Evolutionary conservation across 2,888 invertebrate genomes (phyloP), one percentile per base, ranked within the genome.

Genomic region (Apeira syringaria): DNA sequence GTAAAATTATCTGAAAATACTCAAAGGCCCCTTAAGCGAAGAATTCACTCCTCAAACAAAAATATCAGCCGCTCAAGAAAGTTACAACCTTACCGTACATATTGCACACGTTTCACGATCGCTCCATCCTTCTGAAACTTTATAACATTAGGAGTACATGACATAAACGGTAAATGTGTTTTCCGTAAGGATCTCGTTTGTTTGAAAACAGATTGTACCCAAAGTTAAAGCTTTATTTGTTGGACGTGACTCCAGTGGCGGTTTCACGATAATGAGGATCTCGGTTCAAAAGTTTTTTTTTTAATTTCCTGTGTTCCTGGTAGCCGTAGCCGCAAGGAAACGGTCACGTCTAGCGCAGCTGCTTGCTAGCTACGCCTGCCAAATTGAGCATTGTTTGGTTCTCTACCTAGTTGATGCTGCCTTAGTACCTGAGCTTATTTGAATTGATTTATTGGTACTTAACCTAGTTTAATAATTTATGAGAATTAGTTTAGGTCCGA

Each of bases 291-390:
- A 44, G 40, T 49, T 27, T 45, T 47, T 49, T 68, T 69, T 62
- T 67, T 66, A 63, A 65, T 63, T 64, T 59, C 59, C 51, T 69
- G 62, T 50, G 55, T 53, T 53, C 50, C 44, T 46, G 52, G 56
- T 60, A 54, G 41, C 46, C 51, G 56, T 60, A 55, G 41, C 46
- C 50, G 57, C 64, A 53, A 54, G 59, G 35, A 40, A 46, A 35
- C 59, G 66, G 68, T 71, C 75, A 74, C 73, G 76, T 74, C 66
- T 60, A 53, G 47, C 56, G 64, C 74, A 77, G 73, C 71, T 78
- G 74, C 63, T 50, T 59, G 53, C 58, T 69, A 64, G 68, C 61
- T 60, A 58, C 59, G 63, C 61, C 55, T 56, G 53, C 64, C 61
- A 69, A 75, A 75, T 73, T 70, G 66, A 63, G 59, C 63, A 65